Base-by-base conservation (phyloP, 2,797 vertebrate genomes). In the Molossus alvarezi region DNA sequence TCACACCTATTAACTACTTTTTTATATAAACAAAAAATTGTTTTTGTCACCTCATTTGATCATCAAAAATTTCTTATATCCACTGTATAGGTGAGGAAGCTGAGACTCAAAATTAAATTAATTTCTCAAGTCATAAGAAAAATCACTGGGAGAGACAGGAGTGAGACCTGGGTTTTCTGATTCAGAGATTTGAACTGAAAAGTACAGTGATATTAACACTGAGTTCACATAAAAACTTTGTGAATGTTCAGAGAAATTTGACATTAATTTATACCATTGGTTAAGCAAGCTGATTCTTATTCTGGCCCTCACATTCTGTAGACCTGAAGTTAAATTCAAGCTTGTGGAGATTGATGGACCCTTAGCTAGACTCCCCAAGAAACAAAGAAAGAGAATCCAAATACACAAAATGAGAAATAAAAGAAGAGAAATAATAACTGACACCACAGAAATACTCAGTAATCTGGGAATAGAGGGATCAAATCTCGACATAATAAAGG, bases 201-300 rank as follows among this genome's bases (percentile, higher is more conserved):
- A 65, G 14, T 41, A 82, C 20, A 94, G n/a, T 76, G 8, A 41
- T 81, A 33, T 13, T 72, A 75, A 92, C 29, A 37, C 17, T 85
- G 41, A 6, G 15, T 60, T 79, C 55, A 51, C 53, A 33, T 9
- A 45, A 9, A 14, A 69, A 65, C 23, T 58, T 81, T 76, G 29
- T 92, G 57, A 90, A 84, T 96, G 13, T 53, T 82, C 67, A 71
- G 45, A 80, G 17, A 1, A 83, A 53, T 45, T 64, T 90, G 58
- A n/a, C 45, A 91, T 60, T 67, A 76, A 67, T 67, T 64, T 33
- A 75, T 17, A 3, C 29, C 55, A 51, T 81, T 18, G 65, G 33
- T 69, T 89, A 76, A 85, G 71, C 18, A 33, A 45, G 0, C 55
- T 85, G 33, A 81, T 37, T 79, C 53, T 88, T 62, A 27, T 67